Percentiles rank a stretch among this genome's conserved stretches.
Evolutionary conservation across 23 tunicate species (phyloP).

Genomic region (Botrylloides violaceus): DNA sequence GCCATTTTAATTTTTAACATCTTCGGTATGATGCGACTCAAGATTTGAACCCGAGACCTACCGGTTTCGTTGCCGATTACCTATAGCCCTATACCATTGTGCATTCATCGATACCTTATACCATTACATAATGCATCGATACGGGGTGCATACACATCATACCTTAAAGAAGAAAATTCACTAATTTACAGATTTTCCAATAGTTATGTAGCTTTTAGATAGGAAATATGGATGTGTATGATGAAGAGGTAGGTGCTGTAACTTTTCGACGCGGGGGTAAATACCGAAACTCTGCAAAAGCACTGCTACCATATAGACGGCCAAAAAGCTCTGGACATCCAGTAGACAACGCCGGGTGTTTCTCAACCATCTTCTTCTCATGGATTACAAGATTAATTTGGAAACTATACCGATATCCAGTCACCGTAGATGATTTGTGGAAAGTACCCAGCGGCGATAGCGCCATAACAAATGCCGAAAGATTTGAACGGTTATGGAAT

Average conservation of each 20-base stretch:
- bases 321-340: conserved; percentile 35
- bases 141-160: no score
- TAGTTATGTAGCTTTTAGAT: no score
- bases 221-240: background rate
- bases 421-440: conserved; percentile 47
- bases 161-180: no score
- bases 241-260: background rate
- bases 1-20: no score
- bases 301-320: conserved; percentile 43
- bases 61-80: no score
- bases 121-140: no score
- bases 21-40: no score
- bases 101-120: no score
- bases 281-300: conserved; percentile 46
- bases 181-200: no score
- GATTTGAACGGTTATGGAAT: conserved; percentile 47
- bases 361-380: conserved; percentile 56
- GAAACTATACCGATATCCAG: conserved; percentile 33
- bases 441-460: conserved; percentile 41
- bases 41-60: no score
- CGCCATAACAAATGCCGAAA: conserved; percentile 33
- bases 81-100: no score
- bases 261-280: conserved; percentile 20
- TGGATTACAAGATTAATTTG: conserved; percentile 67
- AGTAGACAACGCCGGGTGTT: conserved; percentile 59